Evolutionary conservation across 2,113 vertebrate genomes (phyloP).

Genomic region (Steatornis caripensis): DNA sequence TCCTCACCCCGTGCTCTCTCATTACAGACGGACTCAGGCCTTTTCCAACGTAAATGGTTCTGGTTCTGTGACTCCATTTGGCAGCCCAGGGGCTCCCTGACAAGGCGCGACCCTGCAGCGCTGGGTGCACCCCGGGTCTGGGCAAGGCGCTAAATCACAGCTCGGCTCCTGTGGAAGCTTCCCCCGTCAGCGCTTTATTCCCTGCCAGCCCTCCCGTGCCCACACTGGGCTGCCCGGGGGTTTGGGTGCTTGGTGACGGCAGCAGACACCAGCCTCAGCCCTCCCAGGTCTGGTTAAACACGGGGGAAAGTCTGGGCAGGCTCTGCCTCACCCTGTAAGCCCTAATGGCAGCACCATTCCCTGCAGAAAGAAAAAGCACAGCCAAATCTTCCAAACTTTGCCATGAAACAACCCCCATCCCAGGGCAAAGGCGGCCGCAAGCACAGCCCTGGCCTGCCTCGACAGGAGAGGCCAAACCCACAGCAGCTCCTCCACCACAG

Average conservation of each 20-base stretch:
- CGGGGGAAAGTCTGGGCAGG: background rate
- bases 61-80: accelerated
- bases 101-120: accelerated
- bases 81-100: accelerated
- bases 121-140: background rate
- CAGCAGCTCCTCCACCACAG: background rate
- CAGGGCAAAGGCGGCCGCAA: background rate
- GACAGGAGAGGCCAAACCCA: slow-evolving; percentile 29
- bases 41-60: background rate
- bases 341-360: background rate
- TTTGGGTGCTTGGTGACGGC: background rate
- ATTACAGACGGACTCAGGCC: accelerated
- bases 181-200: background rate
- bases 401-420: background rate
- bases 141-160: background rate
- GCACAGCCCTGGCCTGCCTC: background rate
- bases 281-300: background rate
- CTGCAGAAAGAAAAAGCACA: background rate
- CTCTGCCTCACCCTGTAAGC: background rate
- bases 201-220: background rate
- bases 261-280: background rate
- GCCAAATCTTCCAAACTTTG: background rate
- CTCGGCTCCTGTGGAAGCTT: background rate
- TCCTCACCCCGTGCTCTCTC: background rate
- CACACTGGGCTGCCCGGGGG: background rate